A percentile compares a stretch with the other conserved stretches of the same genome.
phyloP scores from a whole-genome alignment of 1,140 invertebrate species.

The Acromyrmex charruanus region DNA sequence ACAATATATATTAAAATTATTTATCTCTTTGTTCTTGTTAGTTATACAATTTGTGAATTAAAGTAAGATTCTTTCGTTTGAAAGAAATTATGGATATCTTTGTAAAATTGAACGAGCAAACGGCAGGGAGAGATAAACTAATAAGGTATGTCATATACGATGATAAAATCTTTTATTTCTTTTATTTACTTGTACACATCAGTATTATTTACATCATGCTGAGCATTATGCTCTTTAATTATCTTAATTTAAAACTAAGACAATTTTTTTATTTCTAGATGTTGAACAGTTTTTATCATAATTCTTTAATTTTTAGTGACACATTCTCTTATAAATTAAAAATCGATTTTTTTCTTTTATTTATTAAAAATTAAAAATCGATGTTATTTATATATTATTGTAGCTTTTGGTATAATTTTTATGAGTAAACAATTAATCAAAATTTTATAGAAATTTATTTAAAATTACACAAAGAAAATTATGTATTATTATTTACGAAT shows the following conservation, averaged over 20 bases:
- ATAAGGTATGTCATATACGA: slow-evolving; percentile 84
- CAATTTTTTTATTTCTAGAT: neutral
- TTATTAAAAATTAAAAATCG: no score
- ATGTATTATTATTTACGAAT: no score
- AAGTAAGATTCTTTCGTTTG: no score
- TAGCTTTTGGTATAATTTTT: no score
- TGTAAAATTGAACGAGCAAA: slow-evolving; percentile 88
- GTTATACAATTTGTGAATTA: neutral
- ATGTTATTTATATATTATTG: no score
- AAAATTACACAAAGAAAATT: neutral
- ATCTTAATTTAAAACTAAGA: neutral
- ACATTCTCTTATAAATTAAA: neutral
- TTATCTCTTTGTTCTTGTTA: neutral
- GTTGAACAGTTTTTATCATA: slow-evolving; percentile 12
- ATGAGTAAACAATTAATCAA: neutral
- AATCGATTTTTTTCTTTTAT: neutral
- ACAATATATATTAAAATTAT: neutral
- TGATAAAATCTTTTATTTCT: neutral
- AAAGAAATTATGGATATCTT: slow-evolving; percentile 86
- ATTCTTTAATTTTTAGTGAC: neutral
- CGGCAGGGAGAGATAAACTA: slow-evolving; percentile 88
- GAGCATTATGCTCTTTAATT: neutral
- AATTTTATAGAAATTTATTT: neutral
- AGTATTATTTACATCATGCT: neutral
- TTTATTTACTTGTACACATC: neutral